Evolutionary conservation across 2,797 vertebrate genomes (phyloP).

Genomic region (Clarias fuscus): DNA sequence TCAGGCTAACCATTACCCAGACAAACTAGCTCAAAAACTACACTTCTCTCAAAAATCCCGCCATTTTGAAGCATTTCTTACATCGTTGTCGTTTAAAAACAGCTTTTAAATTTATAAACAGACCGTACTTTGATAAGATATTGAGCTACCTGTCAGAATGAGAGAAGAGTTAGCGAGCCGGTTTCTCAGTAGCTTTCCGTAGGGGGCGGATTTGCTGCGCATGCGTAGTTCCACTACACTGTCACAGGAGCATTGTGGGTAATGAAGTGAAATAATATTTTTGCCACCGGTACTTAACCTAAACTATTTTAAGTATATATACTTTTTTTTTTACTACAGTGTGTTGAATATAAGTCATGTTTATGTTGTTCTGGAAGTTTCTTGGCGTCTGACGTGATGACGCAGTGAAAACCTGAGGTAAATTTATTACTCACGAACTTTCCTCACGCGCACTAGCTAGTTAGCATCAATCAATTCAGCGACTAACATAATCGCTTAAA

Average conservation of each 20-base stretch:
- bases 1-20: background rate
- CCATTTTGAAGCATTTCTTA: too few relatives aligned
- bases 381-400: background rate
- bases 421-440: background rate
- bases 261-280: slow-evolving; percentile 9
- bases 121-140: too few relatives aligned
- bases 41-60: background rate
- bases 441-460: background rate
- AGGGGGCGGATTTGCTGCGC: background rate
- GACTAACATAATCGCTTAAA: background rate
- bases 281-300: too few relatives aligned
- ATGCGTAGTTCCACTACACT: background rate
- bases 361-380: background rate
- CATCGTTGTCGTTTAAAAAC: background rate
- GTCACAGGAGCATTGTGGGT: slow-evolving; percentile 6
- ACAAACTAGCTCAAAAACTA: background rate
- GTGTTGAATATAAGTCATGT: background rate
- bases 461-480: background rate
- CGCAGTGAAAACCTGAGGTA: slow-evolving; percentile 17
- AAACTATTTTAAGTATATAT: background rate
- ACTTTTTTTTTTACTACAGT: background rate
- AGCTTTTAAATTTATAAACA: background rate
- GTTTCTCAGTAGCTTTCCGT: background rate
- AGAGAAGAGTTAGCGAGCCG: background rate
- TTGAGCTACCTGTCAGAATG: background rate